These are phyloP conservation scores for Bellardia pandia DNA, from an alignment of 2,888 invertebrate species.

Conservation along the genomic window DNA sequence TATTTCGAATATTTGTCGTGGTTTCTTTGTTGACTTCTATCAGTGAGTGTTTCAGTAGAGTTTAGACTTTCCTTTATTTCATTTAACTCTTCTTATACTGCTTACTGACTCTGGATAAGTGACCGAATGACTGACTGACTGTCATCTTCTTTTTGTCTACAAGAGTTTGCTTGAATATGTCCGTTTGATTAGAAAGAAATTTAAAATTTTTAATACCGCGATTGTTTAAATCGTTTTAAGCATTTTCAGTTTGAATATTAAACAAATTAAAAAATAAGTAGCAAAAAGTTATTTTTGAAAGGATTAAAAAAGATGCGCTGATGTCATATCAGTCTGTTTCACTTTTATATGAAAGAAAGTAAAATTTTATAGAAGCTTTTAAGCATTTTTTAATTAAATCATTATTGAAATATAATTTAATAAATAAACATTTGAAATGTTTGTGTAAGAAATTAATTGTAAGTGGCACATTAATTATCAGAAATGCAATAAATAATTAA, in stretches of 20 bases:
- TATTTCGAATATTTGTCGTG: slow-evolving; percentile 64
- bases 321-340: slow-evolving; percentile 16
- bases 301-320: slow-evolving; percentile 36
- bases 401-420: neutral
- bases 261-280: slow-evolving; percentile 29
- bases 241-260: slow-evolving; percentile 34
- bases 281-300: slow-evolving; percentile 55
- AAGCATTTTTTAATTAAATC: slow-evolving; percentile 23
- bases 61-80: slow-evolving; percentile 59
- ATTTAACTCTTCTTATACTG: slow-evolving; percentile 29
- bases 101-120: slow-evolving; percentile 29
- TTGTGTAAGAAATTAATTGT: neutral
- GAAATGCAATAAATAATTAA: neutral
- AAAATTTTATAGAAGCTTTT: slow-evolving; percentile 53
- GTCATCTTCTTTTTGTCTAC: slow-evolving; percentile 25
- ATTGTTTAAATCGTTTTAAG: slow-evolving; percentile 42
- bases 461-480: neutral
- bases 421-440: neutral
- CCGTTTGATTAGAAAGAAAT: slow-evolving; percentile 60
- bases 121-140: neutral
- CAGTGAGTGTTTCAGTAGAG: neutral
- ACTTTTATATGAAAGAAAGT: slow-evolving; percentile 60
- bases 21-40: slow-evolving; percentile 50
- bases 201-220: slow-evolving; percentile 35
- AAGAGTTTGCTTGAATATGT: neutral